These are phyloP conservation scores for Diglossa cyanea DNA, from an alignment of 2,797 vertebrate genomes.

Conservation along the genomic window DNA sequence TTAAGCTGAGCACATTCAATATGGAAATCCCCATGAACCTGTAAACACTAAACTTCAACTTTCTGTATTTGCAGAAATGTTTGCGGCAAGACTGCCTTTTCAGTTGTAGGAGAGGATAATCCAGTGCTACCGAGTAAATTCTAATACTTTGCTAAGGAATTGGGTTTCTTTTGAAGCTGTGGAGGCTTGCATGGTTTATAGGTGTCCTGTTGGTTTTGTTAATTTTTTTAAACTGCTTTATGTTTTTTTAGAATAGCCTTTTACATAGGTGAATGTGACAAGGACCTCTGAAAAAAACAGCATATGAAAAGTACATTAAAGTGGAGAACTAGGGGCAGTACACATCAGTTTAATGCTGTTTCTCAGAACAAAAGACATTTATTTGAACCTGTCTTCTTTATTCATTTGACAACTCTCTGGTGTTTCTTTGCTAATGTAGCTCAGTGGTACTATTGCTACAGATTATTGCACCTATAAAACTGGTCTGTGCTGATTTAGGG, in stretches of 20 bases:
- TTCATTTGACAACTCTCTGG: not conserved
- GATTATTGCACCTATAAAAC: slow-evolving; percentile 35
- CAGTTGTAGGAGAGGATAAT: not conserved
- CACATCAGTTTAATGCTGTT: slow-evolving; percentile 6
- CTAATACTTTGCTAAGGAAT: not conserved
- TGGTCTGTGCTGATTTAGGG: not conserved
- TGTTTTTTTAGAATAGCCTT: not conserved
- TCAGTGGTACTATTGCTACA: slow-evolving; percentile 3
- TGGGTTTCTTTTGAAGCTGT: not conserved
- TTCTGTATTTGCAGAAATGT: not conserved
- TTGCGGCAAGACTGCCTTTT: not conserved
- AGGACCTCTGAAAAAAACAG: not conserved
- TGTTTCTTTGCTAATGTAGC: slow-evolving; percentile 23
- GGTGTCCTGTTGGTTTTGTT: not conserved
- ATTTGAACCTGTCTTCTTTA: slow-evolving; percentile 13
- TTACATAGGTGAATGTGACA: not conserved
- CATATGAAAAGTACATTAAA: not conserved
- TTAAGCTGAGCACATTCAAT: not conserved
- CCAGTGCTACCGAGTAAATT: not conserved
- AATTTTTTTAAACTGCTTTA: not conserved
- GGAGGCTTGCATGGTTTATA: not conserved
- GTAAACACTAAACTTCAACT: not conserved
- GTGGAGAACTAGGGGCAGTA: not conserved
- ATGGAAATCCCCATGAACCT: not conserved
- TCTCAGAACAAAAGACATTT: slow-evolving; percentile 30